Evolutionary conservation across 2,797 vertebrate genomes (phyloP).

Genomic region (Amblyopsis hoosieri): DNA sequence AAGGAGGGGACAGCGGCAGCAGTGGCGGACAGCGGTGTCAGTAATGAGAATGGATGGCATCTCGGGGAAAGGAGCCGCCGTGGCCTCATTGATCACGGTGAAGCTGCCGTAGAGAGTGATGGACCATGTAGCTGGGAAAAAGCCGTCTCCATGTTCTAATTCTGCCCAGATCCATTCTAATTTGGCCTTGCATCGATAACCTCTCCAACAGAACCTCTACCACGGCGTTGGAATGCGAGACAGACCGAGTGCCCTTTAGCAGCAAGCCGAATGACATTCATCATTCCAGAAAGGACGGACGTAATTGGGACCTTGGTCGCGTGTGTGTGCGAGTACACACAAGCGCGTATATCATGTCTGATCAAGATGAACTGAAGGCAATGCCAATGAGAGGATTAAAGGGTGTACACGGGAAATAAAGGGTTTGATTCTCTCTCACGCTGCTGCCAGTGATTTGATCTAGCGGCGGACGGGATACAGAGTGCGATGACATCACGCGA

Average conservation of each 20-base stretch:
- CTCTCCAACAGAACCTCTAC: slow-evolving; percentile 35
- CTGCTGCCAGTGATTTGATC: slow-evolving; percentile 47
- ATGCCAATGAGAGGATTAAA: slow-evolving; percentile 54
- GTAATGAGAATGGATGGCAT: slow-evolving; percentile 73
- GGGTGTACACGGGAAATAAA: slow-evolving; percentile 49
- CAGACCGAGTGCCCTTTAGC: slow-evolving; percentile 28
- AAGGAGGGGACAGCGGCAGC: slow-evolving; percentile 26
- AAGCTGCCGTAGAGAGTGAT: slow-evolving; percentile 47
- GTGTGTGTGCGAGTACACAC: background rate
- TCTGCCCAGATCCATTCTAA: slow-evolving; percentile 73
- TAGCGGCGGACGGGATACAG: slow-evolving; percentile 31
- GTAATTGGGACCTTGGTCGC: slow-evolving; percentile 46
- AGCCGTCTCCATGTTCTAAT: slow-evolving; percentile 62
- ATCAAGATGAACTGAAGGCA: slow-evolving; percentile 43
- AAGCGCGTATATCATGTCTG: slow-evolving; percentile 4
- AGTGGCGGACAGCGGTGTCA: slow-evolving; percentile 41
- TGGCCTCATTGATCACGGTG: slow-evolving; percentile 63
- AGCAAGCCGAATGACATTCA: slow-evolving; percentile 35
- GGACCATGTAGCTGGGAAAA: slow-evolving; percentile 31
- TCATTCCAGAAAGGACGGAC: slow-evolving; percentile 33
- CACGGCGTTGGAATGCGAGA: slow-evolving; percentile 26
- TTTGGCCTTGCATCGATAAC: slow-evolving; percentile 74
- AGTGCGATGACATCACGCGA: slow-evolving; percentile 19
- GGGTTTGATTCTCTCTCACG: slow-evolving; percentile 48
- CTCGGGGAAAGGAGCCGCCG: slow-evolving; percentile 36